Evolutionary conservation across 2,888 invertebrate genomes (phyloP), one percentile per base, ranked within the genome.

Genomic region (Byasa hedistus): DNA sequence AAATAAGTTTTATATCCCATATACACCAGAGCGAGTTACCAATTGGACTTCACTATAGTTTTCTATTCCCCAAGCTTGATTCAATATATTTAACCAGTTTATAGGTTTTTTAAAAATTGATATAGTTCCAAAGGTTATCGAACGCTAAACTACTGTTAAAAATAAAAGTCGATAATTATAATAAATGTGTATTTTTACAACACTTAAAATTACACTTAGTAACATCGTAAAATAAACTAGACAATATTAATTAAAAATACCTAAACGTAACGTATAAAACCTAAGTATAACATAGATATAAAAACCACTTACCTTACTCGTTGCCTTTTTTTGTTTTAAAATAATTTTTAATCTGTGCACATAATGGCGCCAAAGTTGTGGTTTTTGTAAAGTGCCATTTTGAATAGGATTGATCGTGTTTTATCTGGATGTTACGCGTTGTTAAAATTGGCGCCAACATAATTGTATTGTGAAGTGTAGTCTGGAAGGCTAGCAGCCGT

Each of bases 401-500:
- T 32, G 10, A 8, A 1, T 32, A 32, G n/a, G n/a, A n/a, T n/a
- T n/a, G n/a, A n/a, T n/a, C n/a, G n/a, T n/a, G 32, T 32, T 32
- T 32, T 32, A 8, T 7, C 8, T 32, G 7, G 32, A 7, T 10
- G 10, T 32, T 32, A 32, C 10, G 32, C 32, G 8, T 10, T 5
- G 32, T 54, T 22, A 48, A 57, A 57, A 32, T 24, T 57, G 44
- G 62, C 56, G 55, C 61, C 44, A 62, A 64, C 64, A 24, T 39
- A 21, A 27, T 55, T n/a, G 10, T 48, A 5, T n/a, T 1, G 17
- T 48, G 48, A 48, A 5, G 48, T 44, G 51, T 61, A 22, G 10
- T 54, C 8, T 5, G 32, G 54, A 19, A 24, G 55, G 65, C 71
- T 74, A 84, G 73, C 86, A 86, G 60, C 90, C 89, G 65, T 84